Percentiles rank a stretch among this genome's conserved stretches.
phyloP scores from a whole-genome alignment of 2,113 vertebrate genomes.

The Aspiorhynchus laticeps region DNA sequence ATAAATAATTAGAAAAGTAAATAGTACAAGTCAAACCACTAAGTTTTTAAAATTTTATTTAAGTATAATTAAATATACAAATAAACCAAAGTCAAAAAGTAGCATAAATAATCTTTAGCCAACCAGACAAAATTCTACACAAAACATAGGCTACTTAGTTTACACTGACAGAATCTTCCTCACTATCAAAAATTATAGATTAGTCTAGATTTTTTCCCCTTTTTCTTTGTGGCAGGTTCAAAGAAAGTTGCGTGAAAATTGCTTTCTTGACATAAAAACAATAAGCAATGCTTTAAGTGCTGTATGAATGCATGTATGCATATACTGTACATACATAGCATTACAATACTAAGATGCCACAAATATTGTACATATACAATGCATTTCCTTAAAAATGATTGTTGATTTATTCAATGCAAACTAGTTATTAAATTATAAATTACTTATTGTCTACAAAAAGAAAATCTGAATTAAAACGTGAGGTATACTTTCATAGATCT shows the following conservation, averaged over 20 bases:
- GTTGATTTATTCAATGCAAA: neutral
- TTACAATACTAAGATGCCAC: neutral
- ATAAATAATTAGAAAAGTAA: constrained; percentile 1
- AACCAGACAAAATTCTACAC: neutral
- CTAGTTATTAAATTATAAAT: neutral
- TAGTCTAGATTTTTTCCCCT: neutral
- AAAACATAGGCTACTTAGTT: too few species aligned
- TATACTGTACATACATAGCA: neutral
- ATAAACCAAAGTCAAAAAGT: neutral
- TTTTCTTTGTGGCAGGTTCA: neutral
- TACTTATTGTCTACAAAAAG: neutral
- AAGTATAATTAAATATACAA: neutral
- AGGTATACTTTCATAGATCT: neutral
- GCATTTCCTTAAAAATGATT: neutral
- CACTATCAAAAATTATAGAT: neutral
- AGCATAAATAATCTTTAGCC: neutral
- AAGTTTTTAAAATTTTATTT: too few species aligned
- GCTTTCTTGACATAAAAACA: neutral
- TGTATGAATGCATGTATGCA: neutral
- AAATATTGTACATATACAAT: neutral
- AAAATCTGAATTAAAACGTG: neutral
- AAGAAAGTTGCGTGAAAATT: neutral
- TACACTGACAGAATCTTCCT: neutral
- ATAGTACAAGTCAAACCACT: neutral
- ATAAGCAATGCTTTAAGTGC: neutral